Evolutionary conservation across 2,888 invertebrate genomes (phyloP).

Genomic region (Dryocosmus kuriphilus): DNA sequence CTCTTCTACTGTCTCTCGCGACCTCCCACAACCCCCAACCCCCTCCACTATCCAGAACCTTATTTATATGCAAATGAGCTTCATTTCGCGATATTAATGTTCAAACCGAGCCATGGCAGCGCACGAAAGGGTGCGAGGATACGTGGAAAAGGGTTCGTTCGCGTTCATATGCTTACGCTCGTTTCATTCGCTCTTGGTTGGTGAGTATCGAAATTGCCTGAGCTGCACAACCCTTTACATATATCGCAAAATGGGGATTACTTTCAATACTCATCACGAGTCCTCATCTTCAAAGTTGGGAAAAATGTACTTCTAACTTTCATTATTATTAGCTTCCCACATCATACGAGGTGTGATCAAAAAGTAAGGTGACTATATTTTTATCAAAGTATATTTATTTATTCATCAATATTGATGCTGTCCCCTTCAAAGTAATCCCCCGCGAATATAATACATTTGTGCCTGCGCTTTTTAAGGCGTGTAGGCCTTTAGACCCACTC

Average conservation of each 20-base stretch:
- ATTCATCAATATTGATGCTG: too few relatives aligned
- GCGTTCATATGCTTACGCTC: conserved; percentile 73
- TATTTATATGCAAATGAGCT: conserved; percentile 95
- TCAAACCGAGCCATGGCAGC: conserved; percentile 72
- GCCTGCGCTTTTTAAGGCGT: too few relatives aligned
- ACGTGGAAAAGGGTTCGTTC: conserved; percentile 73
- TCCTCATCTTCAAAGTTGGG: neutral
- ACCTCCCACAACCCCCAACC: conserved; percentile 56
- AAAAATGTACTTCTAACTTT: neutral
- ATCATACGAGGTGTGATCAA: too few relatives aligned
- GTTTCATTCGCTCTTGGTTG: conserved; percentile 61
- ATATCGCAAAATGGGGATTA: conserved; percentile 28
- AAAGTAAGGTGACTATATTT: too few relatives aligned
- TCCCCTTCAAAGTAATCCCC: too few relatives aligned
- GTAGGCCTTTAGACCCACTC: too few relatives aligned
- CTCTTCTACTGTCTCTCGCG: conserved; percentile 57
- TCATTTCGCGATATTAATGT: conserved; percentile 94
- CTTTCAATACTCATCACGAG: conserved; percentile 2
- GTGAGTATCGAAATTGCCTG: conserved; percentile 55
- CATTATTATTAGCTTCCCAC: neutral
- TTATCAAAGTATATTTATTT: too few relatives aligned
- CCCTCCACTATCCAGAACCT: conserved; percentile 79
- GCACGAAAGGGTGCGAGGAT: conserved; percentile 65
- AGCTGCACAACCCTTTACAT: conserved; percentile 7
- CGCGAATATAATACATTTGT: too few relatives aligned